Evolutionary conservation across 1,140 invertebrate genomes (phyloP).

Genomic region (Papilio polyxenes): DNA sequence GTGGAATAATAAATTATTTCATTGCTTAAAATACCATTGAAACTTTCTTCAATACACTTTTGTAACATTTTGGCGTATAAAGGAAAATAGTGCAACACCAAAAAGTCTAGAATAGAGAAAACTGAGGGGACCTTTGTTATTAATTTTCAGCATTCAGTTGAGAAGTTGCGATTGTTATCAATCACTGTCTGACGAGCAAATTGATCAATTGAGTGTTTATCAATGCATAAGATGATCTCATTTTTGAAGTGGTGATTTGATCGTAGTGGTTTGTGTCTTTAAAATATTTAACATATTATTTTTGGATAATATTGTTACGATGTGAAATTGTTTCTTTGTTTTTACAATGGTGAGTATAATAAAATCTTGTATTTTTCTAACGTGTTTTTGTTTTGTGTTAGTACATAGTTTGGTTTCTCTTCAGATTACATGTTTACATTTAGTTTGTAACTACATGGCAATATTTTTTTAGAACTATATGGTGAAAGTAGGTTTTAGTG

Average conservation of each 20-base stretch:
- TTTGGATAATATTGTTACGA: conserved; percentile 54
- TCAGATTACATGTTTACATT: not conserved
- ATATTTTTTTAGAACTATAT: conserved; percentile 14
- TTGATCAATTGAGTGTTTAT: conserved; percentile 15
- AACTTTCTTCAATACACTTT: not conserved
- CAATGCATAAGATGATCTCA: conserved; percentile 12
- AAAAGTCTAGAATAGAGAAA: conserved; percentile 35
- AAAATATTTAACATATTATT: conserved; percentile 38
- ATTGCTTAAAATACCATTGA: not conserved
- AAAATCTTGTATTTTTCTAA: conserved; percentile 31
- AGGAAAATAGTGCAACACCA: conserved; percentile 24
- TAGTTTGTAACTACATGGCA: not conserved
- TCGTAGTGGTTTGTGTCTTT: not conserved
- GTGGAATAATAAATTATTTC: not conserved
- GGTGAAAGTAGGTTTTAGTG: conserved; percentile 25
- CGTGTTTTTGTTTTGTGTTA: conserved; percentile 24
- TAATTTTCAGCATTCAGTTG: conserved; percentile 50
- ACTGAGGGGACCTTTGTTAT: conserved; percentile 52
- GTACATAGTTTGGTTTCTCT: not conserved
- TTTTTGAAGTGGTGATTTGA: conserved; percentile 24
- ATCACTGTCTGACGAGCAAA: conserved; percentile 10
- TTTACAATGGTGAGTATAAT: conserved; percentile 64
- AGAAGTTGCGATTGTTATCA: conserved; percentile 37
- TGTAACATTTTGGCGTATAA: not conserved
- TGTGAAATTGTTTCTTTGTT: conserved; percentile 61